These are phyloP conservation scores for Sminthurinus aureus DNA, from an alignment of 2,888 invertebrate species.

Conservation along the genomic window DNA sequence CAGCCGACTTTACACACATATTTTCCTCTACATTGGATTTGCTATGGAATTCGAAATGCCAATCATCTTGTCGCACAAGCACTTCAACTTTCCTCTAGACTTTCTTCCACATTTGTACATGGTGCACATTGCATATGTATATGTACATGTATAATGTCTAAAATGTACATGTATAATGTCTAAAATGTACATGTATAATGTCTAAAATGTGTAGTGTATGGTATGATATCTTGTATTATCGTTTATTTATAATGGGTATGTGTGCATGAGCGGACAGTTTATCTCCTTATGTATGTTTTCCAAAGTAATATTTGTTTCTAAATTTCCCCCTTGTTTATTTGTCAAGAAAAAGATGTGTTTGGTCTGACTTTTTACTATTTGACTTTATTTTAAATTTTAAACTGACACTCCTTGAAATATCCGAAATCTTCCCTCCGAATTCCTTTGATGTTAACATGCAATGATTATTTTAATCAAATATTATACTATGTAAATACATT, in stretches of 20 bases:
- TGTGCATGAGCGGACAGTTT: too few species aligned
- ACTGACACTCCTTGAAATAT: background rate
- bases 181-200: background rate
- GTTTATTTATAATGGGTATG: too few species aligned
- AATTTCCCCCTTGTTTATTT: background rate
- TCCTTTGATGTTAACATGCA: too few species aligned
- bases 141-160: background rate
- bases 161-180: background rate
- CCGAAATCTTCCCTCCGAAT: too few species aligned
- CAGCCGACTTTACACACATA: background rate
- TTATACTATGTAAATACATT: background rate
- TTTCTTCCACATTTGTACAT: background rate
- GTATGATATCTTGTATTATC: too few species aligned
- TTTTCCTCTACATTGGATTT: conserved; percentile 40
- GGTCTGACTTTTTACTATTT: too few species aligned
- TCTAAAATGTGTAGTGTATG: conserved; percentile 3
- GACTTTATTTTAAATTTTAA: too few species aligned
- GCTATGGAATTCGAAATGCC: conserved; percentile 59
- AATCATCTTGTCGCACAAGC: conserved; percentile 47
- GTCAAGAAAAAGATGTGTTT: conserved; percentile 3
- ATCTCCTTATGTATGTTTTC: background rate
- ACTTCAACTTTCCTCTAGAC: background rate
- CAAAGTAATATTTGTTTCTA: conserved; percentile 2
- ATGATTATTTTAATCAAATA: background rate
- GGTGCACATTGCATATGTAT: background rate